phyloP scores from a whole-genome alignment of 2,888 invertebrate species.

The Uloborus plumipes region DNA sequence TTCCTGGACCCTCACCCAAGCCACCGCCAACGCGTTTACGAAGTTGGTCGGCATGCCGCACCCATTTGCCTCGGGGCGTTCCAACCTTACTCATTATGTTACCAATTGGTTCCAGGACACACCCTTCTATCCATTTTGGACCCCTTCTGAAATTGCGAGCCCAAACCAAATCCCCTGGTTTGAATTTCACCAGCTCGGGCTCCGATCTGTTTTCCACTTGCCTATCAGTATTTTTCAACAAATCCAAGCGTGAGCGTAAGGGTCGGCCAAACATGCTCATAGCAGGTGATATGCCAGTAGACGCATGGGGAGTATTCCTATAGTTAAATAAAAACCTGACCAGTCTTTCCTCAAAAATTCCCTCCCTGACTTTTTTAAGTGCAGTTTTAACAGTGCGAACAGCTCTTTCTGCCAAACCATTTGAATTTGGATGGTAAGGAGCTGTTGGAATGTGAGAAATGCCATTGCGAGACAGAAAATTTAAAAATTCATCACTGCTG shows the following conservation, averaged over 20 bases:
- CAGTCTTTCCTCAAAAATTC: constrained; percentile 7
- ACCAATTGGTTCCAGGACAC: background rate
- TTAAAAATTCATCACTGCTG: constrained; percentile 66
- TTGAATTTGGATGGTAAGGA: constrained; percentile 68
- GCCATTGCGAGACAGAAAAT: constrained; percentile 50
- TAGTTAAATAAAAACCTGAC: constrained; percentile 12
- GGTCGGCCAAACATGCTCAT: constrained; percentile 10
- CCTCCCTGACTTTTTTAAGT: background rate
- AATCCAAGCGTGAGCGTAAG: constrained; percentile 5
- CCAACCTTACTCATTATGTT: constrained; percentile 7
- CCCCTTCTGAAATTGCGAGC: constrained; percentile 14
- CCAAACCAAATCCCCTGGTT: constrained; percentile 19
- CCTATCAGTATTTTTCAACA: background rate
- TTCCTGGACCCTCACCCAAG: no score
- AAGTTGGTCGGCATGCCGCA: constrained; percentile 13
- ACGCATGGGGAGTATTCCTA: background rate
- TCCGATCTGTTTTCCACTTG: background rate
- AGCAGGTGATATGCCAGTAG: constrained; percentile 15
- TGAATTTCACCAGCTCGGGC: background rate
- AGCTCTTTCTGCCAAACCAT: constrained; percentile 67
- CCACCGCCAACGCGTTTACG: background rate
- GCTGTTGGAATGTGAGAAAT: constrained; percentile 20
- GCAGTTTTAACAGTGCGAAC: constrained; percentile 11
- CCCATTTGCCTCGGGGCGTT: background rate
- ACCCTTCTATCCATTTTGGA: constrained; percentile 23